phyloP scores from a whole-genome alignment of 2,113 vertebrate species.

The Gadus chalcogrammus region DNA sequence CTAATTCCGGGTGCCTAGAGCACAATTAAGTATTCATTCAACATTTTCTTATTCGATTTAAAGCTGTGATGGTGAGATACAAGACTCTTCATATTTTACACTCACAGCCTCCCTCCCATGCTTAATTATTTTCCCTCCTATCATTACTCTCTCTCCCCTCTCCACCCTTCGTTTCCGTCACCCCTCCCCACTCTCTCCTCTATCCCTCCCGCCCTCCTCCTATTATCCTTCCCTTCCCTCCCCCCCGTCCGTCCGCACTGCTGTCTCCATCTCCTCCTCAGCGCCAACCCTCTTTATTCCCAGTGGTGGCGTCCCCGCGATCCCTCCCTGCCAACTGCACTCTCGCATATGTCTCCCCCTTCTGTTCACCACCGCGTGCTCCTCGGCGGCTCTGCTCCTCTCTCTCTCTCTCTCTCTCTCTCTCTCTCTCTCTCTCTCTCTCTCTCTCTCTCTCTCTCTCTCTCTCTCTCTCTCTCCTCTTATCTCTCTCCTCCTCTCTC shows the following conservation, averaged over 20 bases:
- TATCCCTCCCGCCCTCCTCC: background rate
- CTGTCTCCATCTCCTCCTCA: background rate
- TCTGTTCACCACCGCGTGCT: background rate
- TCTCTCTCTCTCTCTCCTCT: conserved; percentile 9
- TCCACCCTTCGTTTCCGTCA: background rate
- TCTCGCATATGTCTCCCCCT: background rate
- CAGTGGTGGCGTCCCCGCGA: background rate
- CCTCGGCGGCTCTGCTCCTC: background rate
- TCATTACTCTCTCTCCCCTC: background rate
- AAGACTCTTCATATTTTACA: background rate
- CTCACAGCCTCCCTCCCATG: too few species aligned
- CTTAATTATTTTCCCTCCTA: background rate
- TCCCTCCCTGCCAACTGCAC: background rate
- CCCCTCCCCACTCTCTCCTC: background rate
- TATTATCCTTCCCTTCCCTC: too few species aligned
- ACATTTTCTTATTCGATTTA: background rate
- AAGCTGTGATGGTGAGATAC: background rate
- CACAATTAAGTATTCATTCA: conserved; percentile 15
- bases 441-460: conserved; percentile 13
- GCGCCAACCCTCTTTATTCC: background rate
- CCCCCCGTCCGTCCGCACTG: background rate
- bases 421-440: conserved; percentile 6
- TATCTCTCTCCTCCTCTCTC: background rate
- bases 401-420: background rate
- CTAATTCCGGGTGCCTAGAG: background rate